Percentiles rank a stretch among this genome's conserved stretches.
Evolutionary conservation across 2,113 vertebrate genomes (phyloP).

Genomic region (Anhinga anhinga): DNA sequence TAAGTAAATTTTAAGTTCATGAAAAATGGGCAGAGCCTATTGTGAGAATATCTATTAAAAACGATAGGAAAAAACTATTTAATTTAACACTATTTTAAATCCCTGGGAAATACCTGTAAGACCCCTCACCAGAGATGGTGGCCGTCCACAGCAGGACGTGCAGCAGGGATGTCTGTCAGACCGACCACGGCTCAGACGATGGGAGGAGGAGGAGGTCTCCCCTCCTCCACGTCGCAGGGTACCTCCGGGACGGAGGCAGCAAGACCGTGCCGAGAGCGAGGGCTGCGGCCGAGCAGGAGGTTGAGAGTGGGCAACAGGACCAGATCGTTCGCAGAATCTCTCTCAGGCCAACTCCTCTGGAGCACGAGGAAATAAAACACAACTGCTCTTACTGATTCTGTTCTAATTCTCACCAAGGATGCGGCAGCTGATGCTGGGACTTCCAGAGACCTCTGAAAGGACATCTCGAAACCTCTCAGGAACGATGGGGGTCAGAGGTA

Average conservation of each 20-base stretch:
- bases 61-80: background rate
- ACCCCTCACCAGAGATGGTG: too few species aligned
- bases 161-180: background rate
- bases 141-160: background rate
- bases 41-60: background rate
- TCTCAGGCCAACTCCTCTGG: background rate
- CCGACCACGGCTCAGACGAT: background rate
- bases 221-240: rapidly evolving
- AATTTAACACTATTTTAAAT: background rate
- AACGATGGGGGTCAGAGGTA: background rate
- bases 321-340: background rate
- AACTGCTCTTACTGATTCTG: background rate
- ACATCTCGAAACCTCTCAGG: background rate
- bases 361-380: background rate
- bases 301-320: background rate
- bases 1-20: background rate
- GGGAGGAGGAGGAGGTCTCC: too few species aligned
- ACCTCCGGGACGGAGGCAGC: background rate
- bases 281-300: background rate
- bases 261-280: background rate
- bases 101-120: background rate
- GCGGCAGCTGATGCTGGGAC: background rate
- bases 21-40: background rate
- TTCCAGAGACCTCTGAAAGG: background rate
- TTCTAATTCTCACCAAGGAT: background rate